These are phyloP conservation scores for Pseudococcus viburni DNA, from an alignment of 2,888 invertebrate genomes.

Conservation along the genomic window DNA sequence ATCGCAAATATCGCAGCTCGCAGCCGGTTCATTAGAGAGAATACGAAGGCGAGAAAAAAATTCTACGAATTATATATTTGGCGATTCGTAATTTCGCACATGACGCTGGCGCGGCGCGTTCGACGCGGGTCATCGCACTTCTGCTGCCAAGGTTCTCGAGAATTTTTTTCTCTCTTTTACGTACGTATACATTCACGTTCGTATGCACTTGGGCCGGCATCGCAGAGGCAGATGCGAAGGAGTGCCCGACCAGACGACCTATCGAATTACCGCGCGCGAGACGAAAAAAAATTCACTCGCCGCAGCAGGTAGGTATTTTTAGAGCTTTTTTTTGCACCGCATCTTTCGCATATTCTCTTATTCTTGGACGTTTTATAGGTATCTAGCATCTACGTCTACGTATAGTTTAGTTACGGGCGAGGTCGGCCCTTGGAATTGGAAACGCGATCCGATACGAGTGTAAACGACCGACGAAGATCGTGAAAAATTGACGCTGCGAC, in stretches of 20 bases:
- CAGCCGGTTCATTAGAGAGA: slow-evolving; percentile 1
- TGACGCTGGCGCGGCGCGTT: neutral
- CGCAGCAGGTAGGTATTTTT: neutral
- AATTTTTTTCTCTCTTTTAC: neutral
- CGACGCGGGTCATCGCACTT: slow-evolving; percentile 13
- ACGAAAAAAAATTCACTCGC: neutral
- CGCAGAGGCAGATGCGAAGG: neutral
- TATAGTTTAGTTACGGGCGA: neutral
- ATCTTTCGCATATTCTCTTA: too few species aligned
- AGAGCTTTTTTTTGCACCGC: neutral
- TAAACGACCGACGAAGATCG: neutral
- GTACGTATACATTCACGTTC: neutral
- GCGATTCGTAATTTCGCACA: slow-evolving; percentile 10
- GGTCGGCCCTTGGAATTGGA: neutral
- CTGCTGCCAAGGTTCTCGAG: neutral
- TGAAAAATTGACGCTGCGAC: neutral
- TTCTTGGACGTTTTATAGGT: too few species aligned
- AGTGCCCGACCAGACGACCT: neutral
- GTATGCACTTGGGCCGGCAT: neutral
- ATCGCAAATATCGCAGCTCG: neutral
- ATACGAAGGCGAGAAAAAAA: neutral
- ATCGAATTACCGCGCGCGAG: neutral
- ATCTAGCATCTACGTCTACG: too few species aligned
- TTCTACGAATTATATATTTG: slow-evolving; percentile 11
- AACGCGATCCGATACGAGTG: neutral